Base-by-base conservation (phyloP, 2,797 vertebrate species). In the Sitta carolinensis region DNA sequence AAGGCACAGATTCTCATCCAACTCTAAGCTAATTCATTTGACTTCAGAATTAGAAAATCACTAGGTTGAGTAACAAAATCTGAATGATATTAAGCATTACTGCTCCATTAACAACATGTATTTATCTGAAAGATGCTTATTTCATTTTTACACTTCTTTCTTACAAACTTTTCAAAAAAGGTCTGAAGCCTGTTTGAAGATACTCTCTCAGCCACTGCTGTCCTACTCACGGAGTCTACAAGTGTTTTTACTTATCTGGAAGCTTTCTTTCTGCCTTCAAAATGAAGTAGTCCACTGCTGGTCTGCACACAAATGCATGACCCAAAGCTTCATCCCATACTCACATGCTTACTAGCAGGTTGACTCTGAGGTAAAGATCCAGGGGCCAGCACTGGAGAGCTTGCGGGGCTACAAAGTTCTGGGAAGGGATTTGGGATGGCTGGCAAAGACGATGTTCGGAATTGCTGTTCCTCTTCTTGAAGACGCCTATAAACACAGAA, bases 341-440 rank as follows among this genome's bases (percentile, higher is more conserved):
- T 98, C 83, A 98, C 98, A 97, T 98, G 97, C 92, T 98, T 98
- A 26, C 85, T 94, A 22, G 84, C 55, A 63, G 98, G 98, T 91
- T 99, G 98, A 97, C 97, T 98, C 16, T 98, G 98, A 97, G 99
- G 98, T 87, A 99, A 97, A 82, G 99, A 99, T 83, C 98, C 98
- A 5, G 99, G 98, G 52, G 98, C 97, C 89, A 98, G 98, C 27
- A 98, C 98, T 52, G 99, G 98, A 72, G 99, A 99, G 95, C 98
- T 98, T 22, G 98, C 98, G 0, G 98, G 98, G 75, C 98, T 98
- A 86, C 99, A 99, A 75, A 99, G 98, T 97, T 99, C 99, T 2
- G 99, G 99, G 94, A 99, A 99, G 4, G 99, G 99, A 95, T 99
- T 99, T 38, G 99, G 99, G 96, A 99, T 99, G 96, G 99, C 99